Percentiles rank a stretch among this genome's conserved stretches.
These are phyloP conservation scores for Syngnathus rostellatus DNA, from an alignment of 2,797 vertebrate genomes.

Conservation along the genomic window DNA sequence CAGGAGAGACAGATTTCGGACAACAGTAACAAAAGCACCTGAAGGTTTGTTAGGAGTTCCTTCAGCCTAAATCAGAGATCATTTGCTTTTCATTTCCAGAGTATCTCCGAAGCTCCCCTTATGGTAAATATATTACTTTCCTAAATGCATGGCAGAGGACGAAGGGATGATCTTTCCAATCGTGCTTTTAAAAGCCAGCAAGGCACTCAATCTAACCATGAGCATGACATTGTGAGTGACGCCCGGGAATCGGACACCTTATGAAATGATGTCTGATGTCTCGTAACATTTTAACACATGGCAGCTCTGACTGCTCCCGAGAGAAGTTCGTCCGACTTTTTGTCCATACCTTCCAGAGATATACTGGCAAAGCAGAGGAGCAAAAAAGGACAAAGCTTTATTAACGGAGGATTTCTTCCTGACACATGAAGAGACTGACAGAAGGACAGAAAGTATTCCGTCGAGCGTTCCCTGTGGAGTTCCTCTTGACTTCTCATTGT, in stretches of 20 bases:
- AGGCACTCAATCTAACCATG: constrained; percentile 38
- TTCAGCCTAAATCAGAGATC: background rate
- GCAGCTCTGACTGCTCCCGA: constrained; percentile 51
- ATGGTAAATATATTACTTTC: constrained; percentile 31
- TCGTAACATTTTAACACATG: constrained; percentile 53
- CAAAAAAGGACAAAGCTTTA: constrained; percentile 29
- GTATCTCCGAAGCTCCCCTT: constrained; percentile 8
- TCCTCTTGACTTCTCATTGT: constrained; percentile 4
- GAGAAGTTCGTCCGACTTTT: constrained; percentile 26
- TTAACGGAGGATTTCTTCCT: constrained; percentile 33
- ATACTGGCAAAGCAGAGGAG: constrained; percentile 26
- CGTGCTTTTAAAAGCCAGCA: constrained; percentile 22
- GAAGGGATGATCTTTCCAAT: constrained; percentile 24
- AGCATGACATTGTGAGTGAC: constrained; percentile 49
- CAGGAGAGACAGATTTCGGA: constrained; percentile 25
- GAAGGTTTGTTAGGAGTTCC: constrained; percentile 19
- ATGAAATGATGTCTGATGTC: constrained; percentile 53
- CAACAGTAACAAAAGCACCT: constrained; percentile 43
- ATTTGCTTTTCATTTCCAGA: constrained; percentile 19
- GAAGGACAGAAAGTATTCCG: constrained; percentile 25
- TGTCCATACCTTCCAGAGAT: constrained; percentile 31
- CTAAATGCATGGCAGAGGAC: constrained; percentile 10
- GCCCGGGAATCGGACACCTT: constrained; percentile 53
- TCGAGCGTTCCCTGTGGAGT: constrained; percentile 23
- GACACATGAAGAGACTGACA: constrained; percentile 29